Conservation (phyloP, 2,888 invertebrate genomes). For the Drosophila kuntzei region DNA sequence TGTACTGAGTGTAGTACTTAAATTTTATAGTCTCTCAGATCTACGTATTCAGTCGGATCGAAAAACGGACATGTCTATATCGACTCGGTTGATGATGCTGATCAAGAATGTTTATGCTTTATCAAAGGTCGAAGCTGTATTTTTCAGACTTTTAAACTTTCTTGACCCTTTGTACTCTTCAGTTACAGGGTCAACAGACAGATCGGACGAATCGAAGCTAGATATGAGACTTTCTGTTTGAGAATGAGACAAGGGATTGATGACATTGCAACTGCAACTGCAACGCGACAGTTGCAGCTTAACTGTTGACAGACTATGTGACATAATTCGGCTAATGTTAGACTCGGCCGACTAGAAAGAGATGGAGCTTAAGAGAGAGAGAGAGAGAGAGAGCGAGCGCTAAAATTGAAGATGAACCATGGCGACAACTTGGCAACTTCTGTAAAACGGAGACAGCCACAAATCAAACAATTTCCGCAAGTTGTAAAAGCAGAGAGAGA, state of each 20-base stretch:
- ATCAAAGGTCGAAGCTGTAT: too few relatives aligned
- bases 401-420: neutral
- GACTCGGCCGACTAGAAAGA: conserved; percentile 1
- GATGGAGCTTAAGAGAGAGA: neutral
- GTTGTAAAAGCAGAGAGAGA: conserved; percentile 18
- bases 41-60: too few relatives aligned
- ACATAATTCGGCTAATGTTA: conserved; percentile 12
- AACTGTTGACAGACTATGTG: conserved; percentile 1
- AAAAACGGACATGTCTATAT: too few relatives aligned
- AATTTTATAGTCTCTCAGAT: too few relatives aligned
- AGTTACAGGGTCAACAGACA: neutral
- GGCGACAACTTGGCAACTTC: conserved; percentile 18
- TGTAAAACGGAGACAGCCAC: conserved; percentile 27
- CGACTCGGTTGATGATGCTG: too few relatives aligned
- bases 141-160: too few relatives aligned
- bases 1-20: too few relatives aligned
- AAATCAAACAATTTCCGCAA: conserved; percentile 69
- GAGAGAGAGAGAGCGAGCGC: neutral
- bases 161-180: neutral
- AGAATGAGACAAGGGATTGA: conserved; percentile 6
- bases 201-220: neutral
- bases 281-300: neutral
- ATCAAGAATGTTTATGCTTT: too few relatives aligned
- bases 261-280: conserved; percentile 12
- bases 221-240: neutral